Percentiles rank a stretch among this genome's conserved stretches.
Conservation (phyloP, 2,113 vertebrate species). For the Ceyx melanurus region DNA sequence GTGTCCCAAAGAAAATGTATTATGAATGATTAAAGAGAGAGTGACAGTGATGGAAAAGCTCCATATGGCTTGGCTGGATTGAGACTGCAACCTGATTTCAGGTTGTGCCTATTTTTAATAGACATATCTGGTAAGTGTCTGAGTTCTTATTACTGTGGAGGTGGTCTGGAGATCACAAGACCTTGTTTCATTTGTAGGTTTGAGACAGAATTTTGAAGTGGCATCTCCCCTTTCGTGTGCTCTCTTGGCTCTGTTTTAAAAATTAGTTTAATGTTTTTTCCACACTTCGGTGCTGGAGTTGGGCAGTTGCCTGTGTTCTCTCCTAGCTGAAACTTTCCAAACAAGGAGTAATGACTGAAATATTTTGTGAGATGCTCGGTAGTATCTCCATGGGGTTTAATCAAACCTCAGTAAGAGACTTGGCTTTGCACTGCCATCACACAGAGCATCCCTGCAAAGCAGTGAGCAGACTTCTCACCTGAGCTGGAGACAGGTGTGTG, state of each 20-base stretch:
- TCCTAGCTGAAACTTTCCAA: background rate
- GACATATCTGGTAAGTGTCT: background rate
- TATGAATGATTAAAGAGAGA: background rate
- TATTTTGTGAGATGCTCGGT: background rate
- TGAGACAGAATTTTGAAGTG: background rate
- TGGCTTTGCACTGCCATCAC: background rate
- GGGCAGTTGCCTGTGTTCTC: background rate
- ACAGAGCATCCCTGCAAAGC: background rate
- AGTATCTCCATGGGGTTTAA: background rate
- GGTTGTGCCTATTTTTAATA: conserved; percentile 20
- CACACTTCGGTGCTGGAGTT: background rate
- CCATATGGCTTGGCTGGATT: background rate
- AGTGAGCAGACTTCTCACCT: background rate
- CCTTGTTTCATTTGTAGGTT: background rate
- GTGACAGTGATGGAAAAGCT: background rate
- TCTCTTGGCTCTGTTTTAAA: background rate
- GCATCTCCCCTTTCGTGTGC: background rate
- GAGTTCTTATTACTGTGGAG: background rate
- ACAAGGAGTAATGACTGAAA: background rate
- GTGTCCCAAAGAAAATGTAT: background rate
- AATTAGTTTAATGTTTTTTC: background rate
- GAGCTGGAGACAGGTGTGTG: background rate
- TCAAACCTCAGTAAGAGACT: background rate
- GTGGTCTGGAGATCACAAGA: background rate
- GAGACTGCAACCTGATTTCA: conserved; percentile 19